Percentiles rank a stretch among this genome's conserved stretches.
phyloP scores from a whole-genome alignment of 2,888 invertebrate species.

The Sialis lutaria region DNA sequence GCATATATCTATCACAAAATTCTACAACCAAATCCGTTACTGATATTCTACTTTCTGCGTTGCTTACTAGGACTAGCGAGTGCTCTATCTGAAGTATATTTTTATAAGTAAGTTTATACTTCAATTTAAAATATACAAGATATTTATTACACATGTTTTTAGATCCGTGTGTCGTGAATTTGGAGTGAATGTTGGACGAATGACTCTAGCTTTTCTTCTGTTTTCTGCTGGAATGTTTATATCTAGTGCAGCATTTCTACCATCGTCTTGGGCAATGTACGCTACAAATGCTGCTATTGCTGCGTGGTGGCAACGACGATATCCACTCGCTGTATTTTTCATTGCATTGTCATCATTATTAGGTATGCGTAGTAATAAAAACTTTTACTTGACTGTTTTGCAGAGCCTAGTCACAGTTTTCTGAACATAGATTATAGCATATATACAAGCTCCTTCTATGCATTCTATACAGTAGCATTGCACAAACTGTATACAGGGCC shows the following conservation, averaged over 20 bases:
- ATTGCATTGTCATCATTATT: constrained; percentile 66
- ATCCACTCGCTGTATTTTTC: constrained; percentile 62
- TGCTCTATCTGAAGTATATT: constrained; percentile 74
- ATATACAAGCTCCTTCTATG: not conserved
- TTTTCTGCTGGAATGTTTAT: constrained; percentile 87
- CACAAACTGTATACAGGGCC: no score
- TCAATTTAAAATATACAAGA: not conserved
- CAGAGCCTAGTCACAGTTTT: not conserved
- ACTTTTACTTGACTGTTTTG: not conserved
- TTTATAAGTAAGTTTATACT: constrained; percentile 71
- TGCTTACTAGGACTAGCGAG: constrained; percentile 64
- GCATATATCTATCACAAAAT: constrained; percentile 63
- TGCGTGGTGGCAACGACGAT: constrained; percentile 74
- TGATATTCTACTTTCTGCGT: constrained; percentile 78
- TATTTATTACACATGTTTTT: constrained; percentile 14
- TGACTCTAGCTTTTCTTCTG: constrained; percentile 62
- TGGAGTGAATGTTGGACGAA: constrained; percentile 72
- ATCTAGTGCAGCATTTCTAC: constrained; percentile 72
- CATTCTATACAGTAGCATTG: not conserved
- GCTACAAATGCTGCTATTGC: constrained; percentile 68
- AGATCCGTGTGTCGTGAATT: constrained; percentile 82
- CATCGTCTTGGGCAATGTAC: constrained; percentile 90
- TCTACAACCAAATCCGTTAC: constrained; percentile 59
- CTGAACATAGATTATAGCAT: no score
- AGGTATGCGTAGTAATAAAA: constrained; percentile 22